Evolutionary conservation across 1,140 invertebrate genomes (phyloP).

Genomic region (Ganaspis sp.): DNA sequence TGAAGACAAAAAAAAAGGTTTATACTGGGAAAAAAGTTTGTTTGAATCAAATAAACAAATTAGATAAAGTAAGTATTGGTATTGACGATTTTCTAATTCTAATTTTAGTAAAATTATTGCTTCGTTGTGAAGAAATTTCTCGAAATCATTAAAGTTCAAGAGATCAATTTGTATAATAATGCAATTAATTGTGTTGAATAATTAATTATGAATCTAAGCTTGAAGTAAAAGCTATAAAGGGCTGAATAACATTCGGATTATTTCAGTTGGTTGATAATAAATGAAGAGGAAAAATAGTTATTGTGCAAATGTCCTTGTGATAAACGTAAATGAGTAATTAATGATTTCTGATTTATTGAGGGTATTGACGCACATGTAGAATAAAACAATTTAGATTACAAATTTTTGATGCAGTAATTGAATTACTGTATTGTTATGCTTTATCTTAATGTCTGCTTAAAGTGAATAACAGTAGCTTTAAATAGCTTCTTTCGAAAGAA

Average conservation of each 20-base stretch:
- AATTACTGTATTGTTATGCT: no score
- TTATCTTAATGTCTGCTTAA: no score
- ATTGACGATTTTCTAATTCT: neutral
- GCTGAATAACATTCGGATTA: neutral
- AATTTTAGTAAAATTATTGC: neutral
- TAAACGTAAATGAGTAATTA: neutral
- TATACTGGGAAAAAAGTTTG: no score
- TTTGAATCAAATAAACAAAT: no score
- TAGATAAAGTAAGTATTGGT: no score
- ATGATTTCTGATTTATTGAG: neutral
- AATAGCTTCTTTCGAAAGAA: no score
- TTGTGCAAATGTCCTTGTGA: conserved; percentile 7
- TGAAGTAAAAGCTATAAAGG: neutral
- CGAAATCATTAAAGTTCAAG: neutral
- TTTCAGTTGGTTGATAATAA: neutral
- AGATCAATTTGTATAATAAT: conserved; percentile 7
- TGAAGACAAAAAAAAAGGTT: no score
- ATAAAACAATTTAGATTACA: neutral
- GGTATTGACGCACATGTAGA: neutral
- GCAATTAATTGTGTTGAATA: neutral
- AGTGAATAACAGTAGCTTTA: no score
- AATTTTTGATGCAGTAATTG: no score
- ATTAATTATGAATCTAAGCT: neutral
- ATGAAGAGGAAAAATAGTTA: neutral
- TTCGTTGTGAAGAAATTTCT: neutral